phyloP scores from a whole-genome alignment of 2,113 vertebrate genomes.

The Hippolais icterina region DNA sequence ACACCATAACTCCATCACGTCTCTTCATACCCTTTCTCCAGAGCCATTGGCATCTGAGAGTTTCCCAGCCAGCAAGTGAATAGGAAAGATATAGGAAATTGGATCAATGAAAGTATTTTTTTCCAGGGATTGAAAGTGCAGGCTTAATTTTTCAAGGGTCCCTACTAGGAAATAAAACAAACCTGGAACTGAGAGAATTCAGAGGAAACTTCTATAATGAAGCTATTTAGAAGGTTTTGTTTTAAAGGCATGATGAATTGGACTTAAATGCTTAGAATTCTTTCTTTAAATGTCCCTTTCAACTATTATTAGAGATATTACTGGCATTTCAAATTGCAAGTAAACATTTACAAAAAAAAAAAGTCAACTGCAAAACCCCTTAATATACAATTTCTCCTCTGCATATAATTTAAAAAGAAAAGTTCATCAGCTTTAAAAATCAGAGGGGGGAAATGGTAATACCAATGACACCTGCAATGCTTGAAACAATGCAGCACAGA shows the following conservation, averaged over 20 bases:
- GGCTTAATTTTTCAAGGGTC: background rate
- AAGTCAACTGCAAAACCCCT: rapidly evolving
- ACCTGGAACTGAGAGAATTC: background rate
- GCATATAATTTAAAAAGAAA: background rate
- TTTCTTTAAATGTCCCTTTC: background rate
- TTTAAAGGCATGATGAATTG: background rate
- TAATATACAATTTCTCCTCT: background rate
- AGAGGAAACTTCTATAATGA: background rate
- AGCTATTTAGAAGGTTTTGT: background rate
- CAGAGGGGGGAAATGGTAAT: background rate
- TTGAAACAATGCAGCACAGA: background rate
- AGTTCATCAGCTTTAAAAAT: background rate
- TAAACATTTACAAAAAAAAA: background rate
- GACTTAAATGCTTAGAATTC: background rate
- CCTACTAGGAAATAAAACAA: background rate
- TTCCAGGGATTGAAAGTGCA: background rate
- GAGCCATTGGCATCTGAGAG: background rate
- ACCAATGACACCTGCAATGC: background rate
- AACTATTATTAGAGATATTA: background rate
- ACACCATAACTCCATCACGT: background rate
- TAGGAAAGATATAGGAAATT: background rate
- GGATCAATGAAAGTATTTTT: background rate
- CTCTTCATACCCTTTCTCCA: background rate
- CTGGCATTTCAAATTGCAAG: background rate
- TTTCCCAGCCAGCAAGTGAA: background rate